Evolutionary conservation across 2,797 vertebrate species (phyloP), one percentile per base, ranked within the genome.

Genomic region (Aulostomus chinensis): DNA sequence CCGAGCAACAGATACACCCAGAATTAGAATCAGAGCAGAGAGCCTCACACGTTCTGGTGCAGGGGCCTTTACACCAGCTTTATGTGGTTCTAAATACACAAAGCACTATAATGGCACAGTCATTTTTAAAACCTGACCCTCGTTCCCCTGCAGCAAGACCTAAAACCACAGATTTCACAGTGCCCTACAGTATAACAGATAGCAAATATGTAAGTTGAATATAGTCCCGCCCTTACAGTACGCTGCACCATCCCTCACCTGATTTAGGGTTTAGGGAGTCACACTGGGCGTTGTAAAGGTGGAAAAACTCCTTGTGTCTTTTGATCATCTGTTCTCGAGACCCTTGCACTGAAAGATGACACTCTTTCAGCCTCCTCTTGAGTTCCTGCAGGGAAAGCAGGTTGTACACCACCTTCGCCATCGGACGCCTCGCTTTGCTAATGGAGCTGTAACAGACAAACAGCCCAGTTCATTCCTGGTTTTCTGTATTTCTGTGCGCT

Each of bases 211-310:
- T 14, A 4, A 11, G 11, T 18, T 15, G 6, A 37, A 17, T 40
- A 32, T 4, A 31, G 8, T 21, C 12, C 29, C 6, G 5, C 5
- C 5, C 2, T n/a, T 9, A 13, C 21, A 40, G 14, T 6, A 6
- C 12, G 14, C n/a, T 7, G 2, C 4, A 45, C 8, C 1, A 22
- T 20, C 4, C 7, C 41, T 66, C 28, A 98, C 97, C 94, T 82
- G 94, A 81, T 79, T 88, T 94, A 35, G 97, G 96, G 22, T 87
- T 82, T 0, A 96, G 75, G 15, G 97, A 87, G 50, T 99, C 95
- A 53, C 96, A 96, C 38, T 99, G 91, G 1, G 96, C 89, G 3
- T 99, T 99, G 75, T 94, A 97, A 59, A 93, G 85, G 9, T 94
- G 92, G 25, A 94, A 87, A 63, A 96, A 98, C 1, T 95, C 94